Base-by-base conservation (phyloP, 2,113 vertebrate genomes). In the Seriola quinqueradiata region DNA sequence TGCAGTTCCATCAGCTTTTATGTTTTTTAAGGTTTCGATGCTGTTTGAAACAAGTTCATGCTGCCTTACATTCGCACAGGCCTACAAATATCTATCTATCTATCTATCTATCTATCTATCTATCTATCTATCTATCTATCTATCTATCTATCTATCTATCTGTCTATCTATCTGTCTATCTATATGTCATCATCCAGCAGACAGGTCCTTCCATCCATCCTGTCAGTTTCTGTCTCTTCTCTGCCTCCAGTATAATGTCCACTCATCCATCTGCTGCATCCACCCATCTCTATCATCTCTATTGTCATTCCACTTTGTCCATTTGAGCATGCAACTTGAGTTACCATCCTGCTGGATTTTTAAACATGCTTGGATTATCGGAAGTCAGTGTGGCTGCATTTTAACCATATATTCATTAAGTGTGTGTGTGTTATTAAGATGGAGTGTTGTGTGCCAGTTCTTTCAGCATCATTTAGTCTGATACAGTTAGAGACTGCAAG, bases 131-230 rank as follows among this genome's bases (percentile, higher is more conserved):
- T 72, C 50, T 21, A n/a, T 67, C 21, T 19, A 25, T 72, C 59
- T 58, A 28, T 77, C 58, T 38, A 21, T 66, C 19, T 42, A 21
- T 46, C 52, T 67, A 4, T 70, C 55, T 73, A 1, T 75, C 72
- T 79, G 9, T 88, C 54, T 64, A 17, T 83, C 69, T 44, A 32
- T 78, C 25, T 78, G 9, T 44, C 50, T 68, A 9, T 54, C 9
- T 61, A 11, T 8, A 25, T 71, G 36, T 64, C 48, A 61, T 74
- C 23, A 16, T 36, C 3, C 59, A 71, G 60, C 7, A 55, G 19
- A 34, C 50, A 71, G 28, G 19, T 83, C 25, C 19, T 25, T 69
- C 11, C 44, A 40, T 71, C 42, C 21, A n/a, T 42, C 74, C 42
- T 57, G 34, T 38, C 58, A 77, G 46, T 58, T 55, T 57, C 6